These are phyloP conservation scores for Eugnorisma glareosa DNA, from an alignment of 2,888 invertebrate species.

Conservation along the genomic window DNA sequence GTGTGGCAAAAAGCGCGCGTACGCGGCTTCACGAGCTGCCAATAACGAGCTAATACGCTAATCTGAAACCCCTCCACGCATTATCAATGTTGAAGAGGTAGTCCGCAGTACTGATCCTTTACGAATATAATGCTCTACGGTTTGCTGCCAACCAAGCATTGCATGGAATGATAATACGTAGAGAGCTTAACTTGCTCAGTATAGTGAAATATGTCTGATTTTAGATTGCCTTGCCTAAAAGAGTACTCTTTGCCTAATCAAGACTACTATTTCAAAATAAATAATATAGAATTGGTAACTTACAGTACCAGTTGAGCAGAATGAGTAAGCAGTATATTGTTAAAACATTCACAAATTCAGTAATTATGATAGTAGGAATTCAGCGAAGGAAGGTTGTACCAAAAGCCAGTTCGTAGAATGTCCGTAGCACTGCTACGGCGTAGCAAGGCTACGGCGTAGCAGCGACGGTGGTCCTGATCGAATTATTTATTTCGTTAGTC, in stretches of 20 bases:
- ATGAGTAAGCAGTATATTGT: neutral
- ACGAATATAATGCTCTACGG: neutral
- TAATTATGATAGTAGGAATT: neutral
- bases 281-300: slow-evolving; percentile 31
- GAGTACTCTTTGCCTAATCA: neutral
- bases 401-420: neutral
- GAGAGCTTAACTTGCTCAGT: slow-evolving; percentile 2
- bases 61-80: neutral
- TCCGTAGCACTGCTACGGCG: neutral
- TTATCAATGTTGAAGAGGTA: neutral
- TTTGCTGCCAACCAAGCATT: neutral
- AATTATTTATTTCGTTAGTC: neutral
- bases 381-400: neutral
- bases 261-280: neutral
- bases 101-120: neutral
- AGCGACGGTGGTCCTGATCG: neutral
- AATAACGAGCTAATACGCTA: neutral
- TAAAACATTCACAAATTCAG: neutral
- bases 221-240: neutral
- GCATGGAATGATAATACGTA: slow-evolving; percentile 2
- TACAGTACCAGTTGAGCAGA: slow-evolving; percentile 27
- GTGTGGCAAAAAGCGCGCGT: neutral
- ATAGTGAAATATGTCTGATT: neutral
- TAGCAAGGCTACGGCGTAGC: neutral
- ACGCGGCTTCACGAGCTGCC: neutral